phyloP scores from a whole-genome alignment of 2,113 vertebrate genomes.

The Callipepla squamata region DNA sequence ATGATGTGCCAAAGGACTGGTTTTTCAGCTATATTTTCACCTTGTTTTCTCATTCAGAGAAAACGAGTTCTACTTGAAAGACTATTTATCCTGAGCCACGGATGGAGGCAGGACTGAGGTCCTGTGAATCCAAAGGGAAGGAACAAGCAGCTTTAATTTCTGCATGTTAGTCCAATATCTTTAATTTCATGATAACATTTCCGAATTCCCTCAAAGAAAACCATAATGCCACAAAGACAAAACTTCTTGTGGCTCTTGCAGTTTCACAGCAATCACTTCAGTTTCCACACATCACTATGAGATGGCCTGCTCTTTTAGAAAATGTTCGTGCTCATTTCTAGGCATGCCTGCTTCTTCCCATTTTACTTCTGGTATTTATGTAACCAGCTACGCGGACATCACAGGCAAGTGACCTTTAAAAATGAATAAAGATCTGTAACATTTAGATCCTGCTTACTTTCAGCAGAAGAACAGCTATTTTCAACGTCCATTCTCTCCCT shows the following conservation, averaged over 20 bases:
- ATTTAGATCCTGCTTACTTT: neutral
- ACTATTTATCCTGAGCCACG: neutral
- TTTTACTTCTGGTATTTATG: neutral
- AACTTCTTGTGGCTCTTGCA: neutral
- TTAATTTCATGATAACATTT: neutral
- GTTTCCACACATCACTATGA: neutral
- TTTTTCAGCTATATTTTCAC: neutral
- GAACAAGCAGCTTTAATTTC: neutral
- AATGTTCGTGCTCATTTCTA: neutral
- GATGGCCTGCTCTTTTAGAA: neutral
- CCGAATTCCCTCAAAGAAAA: neutral
- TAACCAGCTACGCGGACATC: neutral
- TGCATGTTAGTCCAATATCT: neutral
- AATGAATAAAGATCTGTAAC: neutral
- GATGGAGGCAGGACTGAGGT: neutral
- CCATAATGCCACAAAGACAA: neutral
- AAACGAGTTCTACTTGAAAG: slow-evolving; percentile 12
- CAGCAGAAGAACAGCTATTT: neutral
- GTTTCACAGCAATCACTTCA: neutral
- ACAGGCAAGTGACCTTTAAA: slow-evolving; percentile 15
- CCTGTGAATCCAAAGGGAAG: neutral
- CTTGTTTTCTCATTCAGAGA: neutral
- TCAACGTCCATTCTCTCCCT: neutral
- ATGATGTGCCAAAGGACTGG: neutral
- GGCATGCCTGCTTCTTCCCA: neutral